phyloP scores from a whole-genome alignment of 2,888 invertebrate genomes.

The Alentia gelatinosa region DNA sequence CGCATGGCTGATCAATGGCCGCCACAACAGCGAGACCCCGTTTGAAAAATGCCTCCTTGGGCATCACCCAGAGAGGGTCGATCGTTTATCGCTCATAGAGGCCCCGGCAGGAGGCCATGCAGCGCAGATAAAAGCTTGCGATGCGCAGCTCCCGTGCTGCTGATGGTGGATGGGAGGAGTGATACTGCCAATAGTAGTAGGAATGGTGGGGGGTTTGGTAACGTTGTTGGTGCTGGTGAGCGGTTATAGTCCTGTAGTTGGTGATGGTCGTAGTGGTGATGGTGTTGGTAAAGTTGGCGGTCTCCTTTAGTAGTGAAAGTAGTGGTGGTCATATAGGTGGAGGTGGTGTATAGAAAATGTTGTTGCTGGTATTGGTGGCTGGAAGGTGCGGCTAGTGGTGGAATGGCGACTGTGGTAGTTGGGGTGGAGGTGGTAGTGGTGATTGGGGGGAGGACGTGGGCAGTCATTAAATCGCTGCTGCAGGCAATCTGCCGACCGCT shows the following conservation, averaged over 20 bases:
- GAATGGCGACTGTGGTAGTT: neutral
- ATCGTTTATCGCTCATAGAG: neutral
- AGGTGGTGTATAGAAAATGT: too few relatives aligned
- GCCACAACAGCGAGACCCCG: neutral
- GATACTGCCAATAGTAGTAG: too few relatives aligned
- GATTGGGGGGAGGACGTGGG: neutral
- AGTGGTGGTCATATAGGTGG: neutral
- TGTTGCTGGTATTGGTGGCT: neutral
- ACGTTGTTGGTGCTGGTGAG: too few relatives aligned
- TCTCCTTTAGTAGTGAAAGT: neutral
- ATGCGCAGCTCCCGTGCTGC: too few relatives aligned
- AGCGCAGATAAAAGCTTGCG: too few relatives aligned
- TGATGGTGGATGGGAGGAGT: too few relatives aligned
- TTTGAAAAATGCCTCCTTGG: neutral
- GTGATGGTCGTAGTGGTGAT: neutral
- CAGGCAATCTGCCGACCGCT: neutral
- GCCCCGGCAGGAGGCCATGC: neutral
- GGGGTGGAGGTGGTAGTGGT: neutral
- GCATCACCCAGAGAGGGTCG: neutral
- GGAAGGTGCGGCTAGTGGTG: neutral
- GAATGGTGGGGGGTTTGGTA: too few relatives aligned
- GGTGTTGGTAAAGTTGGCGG: neutral
- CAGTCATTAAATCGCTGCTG: neutral
- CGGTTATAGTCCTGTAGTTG: neutral
- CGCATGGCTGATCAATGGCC: neutral